Evolutionary conservation across 2,888 invertebrate genomes (phyloP), one percentile per base, ranked within the genome.

Genomic region (Sisyra terminalis): DNA sequence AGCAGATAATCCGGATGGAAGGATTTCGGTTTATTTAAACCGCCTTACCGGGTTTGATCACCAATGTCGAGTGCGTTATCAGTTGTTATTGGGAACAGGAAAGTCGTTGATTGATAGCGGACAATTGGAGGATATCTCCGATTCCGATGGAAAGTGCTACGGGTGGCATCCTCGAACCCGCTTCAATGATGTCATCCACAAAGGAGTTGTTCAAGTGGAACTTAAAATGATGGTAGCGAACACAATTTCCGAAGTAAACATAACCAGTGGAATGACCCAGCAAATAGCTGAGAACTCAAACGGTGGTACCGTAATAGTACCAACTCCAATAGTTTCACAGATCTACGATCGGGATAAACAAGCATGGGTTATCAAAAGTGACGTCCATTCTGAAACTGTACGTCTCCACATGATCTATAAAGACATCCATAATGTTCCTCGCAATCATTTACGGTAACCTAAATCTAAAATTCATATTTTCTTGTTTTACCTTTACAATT

Each of bases 291-390:
- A 14, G 9, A 14, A n/a, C 14, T 38, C 38, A 18, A 18, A 55
- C 61, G 50, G 57, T 47, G 46, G 65, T 70, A 65, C 71, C 15
- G 56, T 70, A n/a, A 60, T 63, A 0, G 64, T 73, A 2, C 65
- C 74, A 1, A 66, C 71, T 0, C 73, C 74, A 0, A 69, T 74
- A 18, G 66, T 69, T 4, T 64, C 70, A 18, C 71, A 71, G 9
- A 80, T 82, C 57, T 84, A 83, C 60, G 86, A 86, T 59, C 66
- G 81, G 8, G 85, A 86, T 60, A 84, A 84, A 54, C 79, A 78
- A 52, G 80, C 80, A 5, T 84, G 85, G 85, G 70, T 77, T 41
- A 66, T 86, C 44, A 75, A 83, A 50, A 78, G 80, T 32, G 84
- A 86, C 58, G 72, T 78, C 44, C 82, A 82, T 53, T 80, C 81